Evolutionary conservation across 2,797 vertebrate species (phyloP), one percentile per base, ranked within the genome.

Genomic region (Loris lydekkerianus): DNA sequence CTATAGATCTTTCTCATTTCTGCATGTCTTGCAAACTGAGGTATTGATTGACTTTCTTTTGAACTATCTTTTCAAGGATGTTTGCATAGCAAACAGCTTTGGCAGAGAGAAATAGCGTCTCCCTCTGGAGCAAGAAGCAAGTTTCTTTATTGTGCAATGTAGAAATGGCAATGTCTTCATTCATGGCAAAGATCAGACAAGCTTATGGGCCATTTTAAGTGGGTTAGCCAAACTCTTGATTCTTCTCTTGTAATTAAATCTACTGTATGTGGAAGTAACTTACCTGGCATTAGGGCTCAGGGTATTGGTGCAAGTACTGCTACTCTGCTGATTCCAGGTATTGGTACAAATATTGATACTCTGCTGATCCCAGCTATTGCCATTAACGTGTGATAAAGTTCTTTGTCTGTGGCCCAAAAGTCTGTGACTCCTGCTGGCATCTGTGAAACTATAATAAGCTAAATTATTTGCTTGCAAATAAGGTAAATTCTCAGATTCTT

Each of bases 31-130:
- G 25, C 46, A 83, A 94, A 29, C 29, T 4, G 1, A 82, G 7
- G 7, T 25, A 88, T 40, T 91, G 80, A 94, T 78, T 96, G 61
- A 86, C 85, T 94, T 94, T 92, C 6, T 61, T 93, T 75, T 94
- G 67, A 4, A 89, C 63, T 82, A 56, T 78, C 40, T 93, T 89
- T 93, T 86, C 69, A 83, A 83, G 10, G 27, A 76, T 93, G 37
- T 91, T 89, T 96, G 34, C 80, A 84, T 56, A 85, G 75, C 37
- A 96, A 95, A 95, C 77, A 69, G 46, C 21, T 94, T 53, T 80
- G 49, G 9, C 73, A 95, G 60, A 92, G 73, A 86, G 43, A 88
- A 58, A 73, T 5, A 81, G 10, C 58, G 18, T 91, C 29, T 95
- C 17, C n/a, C 27, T 73, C 3, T 58, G 83, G 69, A 87, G 58